Percentiles rank a stretch among this genome's conserved stretches.
These are phyloP conservation scores for Loriculus beryllinus DNA, from an alignment of 2,797 vertebrate species.

Conservation along the genomic window DNA sequence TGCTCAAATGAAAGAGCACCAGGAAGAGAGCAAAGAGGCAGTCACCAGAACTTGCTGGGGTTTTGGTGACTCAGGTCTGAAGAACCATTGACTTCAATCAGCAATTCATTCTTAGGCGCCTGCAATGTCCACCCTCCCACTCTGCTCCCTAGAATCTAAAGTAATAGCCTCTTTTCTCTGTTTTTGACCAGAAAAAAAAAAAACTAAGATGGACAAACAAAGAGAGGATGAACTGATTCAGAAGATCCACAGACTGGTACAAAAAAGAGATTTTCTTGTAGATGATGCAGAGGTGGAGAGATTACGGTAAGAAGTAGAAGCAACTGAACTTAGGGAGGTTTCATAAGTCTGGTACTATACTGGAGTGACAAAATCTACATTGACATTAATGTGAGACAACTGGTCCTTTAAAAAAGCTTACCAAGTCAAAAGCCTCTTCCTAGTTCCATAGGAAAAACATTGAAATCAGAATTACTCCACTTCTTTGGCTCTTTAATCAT, in stretches of 20 bases:
- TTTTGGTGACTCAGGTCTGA: not conserved
- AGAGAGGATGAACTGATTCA: conserved; percentile 92
- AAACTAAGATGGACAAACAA: conserved; percentile 87
- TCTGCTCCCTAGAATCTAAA: not conserved
- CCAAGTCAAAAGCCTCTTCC: not conserved
- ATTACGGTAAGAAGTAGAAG: conserved; percentile 81
- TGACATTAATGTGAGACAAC: not conserved
- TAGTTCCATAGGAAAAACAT: not conserved
- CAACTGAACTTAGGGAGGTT: not conserved
- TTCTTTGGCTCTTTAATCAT: not conserved
- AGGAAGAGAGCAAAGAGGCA: not conserved
- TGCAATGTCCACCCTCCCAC: not conserved
- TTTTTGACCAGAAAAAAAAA: conserved; percentile 86
- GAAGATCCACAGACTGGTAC: conserved; percentile 95
- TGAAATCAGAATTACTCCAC: not conserved
- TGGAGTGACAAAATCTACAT: not conserved
- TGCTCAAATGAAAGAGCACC: not conserved
- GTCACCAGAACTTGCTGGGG: not conserved
- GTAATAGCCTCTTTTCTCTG: not conserved
- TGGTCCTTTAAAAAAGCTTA: not conserved
- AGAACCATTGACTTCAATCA: not conserved
- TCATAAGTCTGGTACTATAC: not conserved
- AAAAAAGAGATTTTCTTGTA: conserved; percentile 97
- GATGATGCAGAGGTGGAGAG: conserved; percentile 97
- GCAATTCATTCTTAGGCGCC: not conserved